phyloP scores from a whole-genome alignment of 2,888 invertebrate species.

The Myathropa florea region DNA sequence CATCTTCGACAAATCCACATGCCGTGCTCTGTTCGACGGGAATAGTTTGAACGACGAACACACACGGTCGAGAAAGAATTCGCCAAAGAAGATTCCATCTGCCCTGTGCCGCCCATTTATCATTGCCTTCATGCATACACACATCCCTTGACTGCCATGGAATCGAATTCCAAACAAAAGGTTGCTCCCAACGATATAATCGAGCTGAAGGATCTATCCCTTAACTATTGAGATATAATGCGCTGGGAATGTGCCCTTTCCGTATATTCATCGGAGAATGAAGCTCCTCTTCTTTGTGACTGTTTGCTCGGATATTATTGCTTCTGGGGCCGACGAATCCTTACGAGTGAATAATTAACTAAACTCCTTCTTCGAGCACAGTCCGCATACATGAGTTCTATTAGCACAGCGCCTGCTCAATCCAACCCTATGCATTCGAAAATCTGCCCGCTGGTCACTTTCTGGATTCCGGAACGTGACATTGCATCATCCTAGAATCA shows the following conservation, averaged over 20 bases:
- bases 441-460: slow-evolving; percentile 20
- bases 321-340: slow-evolving; percentile 34
- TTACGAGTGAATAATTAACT: slow-evolving; percentile 38
- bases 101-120: slow-evolving; percentile 21
- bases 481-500: slow-evolving; percentile 42
- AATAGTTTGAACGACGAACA: neutral
- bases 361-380: slow-evolving; percentile 16
- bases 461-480: slow-evolving; percentile 35
- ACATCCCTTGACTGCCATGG: neutral
- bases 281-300: neutral
- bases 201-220: slow-evolving; percentile 35
- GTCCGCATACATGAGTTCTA: neutral
- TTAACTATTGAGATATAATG: slow-evolving; percentile 14
- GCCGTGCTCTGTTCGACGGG: neutral
- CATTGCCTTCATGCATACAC: slow-evolving; percentile 4
- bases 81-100: neutral
- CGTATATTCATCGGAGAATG: slow-evolving; percentile 5
- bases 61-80: neutral
- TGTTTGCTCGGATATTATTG: slow-evolving; percentile 52
- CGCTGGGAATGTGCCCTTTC: neutral
- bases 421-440: neutral
- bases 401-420: neutral
- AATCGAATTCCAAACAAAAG: slow-evolving; percentile 37
- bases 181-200: slow-evolving; percentile 30
- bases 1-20: slow-evolving; percentile 1